Percentiles rank a stretch among this genome's conserved stretches.
phyloP scores from a whole-genome alignment of 2,888 invertebrate genomes.

The Octonoba sinensis region DNA sequence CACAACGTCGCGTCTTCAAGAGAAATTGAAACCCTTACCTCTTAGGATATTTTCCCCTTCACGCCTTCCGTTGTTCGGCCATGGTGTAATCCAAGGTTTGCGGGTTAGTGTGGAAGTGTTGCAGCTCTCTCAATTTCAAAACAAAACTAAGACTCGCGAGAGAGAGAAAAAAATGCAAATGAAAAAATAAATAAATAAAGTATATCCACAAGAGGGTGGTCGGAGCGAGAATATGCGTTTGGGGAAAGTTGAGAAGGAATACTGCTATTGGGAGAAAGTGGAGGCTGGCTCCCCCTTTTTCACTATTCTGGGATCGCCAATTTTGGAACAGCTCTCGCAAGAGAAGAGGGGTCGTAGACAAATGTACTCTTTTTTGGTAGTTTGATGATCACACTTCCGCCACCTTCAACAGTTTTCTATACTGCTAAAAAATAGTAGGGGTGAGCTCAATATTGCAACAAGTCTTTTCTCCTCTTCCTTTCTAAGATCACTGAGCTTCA shows the following conservation, averaged over 20 bases:
- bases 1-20: too few species aligned
- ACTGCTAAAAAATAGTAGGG: too few species aligned
- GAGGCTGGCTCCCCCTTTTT: constrained; percentile 2
- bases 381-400: too few species aligned
- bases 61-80: too few species aligned
- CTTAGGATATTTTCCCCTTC: too few species aligned
- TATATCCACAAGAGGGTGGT: constrained; percentile 10
- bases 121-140: neutral
- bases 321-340: constrained; percentile 40
- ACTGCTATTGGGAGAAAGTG: constrained; percentile 48
- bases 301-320: constrained; percentile 57
- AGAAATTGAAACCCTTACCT: too few species aligned
- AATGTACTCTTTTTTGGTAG: constrained; percentile 16
- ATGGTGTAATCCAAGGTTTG: constrained; percentile 10
- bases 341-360: constrained; percentile 43
- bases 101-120: neutral
- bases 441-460: too few species aligned
- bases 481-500: too few species aligned
- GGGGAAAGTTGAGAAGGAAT: constrained; percentile 50
- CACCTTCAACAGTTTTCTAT: too few species aligned
- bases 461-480: too few species aligned
- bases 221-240: neutral
- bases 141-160: too few species aligned
- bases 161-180: neutral
- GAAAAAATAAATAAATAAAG: constrained; percentile 19